These are phyloP conservation scores for Kryptolebias marmoratus DNA, from an alignment of 2,113 vertebrate genomes.

Conservation along the genomic window DNA sequence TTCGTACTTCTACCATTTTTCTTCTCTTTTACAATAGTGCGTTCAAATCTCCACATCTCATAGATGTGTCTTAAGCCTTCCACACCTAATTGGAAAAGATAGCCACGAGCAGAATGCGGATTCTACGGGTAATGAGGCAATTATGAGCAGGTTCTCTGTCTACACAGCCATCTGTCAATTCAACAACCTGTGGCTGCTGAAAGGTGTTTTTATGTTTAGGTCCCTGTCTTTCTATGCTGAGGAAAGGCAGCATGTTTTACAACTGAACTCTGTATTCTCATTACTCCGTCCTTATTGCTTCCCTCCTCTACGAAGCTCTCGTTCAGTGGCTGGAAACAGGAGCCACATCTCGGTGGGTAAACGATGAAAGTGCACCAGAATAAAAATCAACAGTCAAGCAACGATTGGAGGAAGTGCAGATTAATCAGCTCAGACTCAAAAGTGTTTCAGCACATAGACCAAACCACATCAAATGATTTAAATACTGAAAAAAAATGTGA, in stretches of 20 bases:
- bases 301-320: neutral
- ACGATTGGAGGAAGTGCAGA: neutral
- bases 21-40: slow-evolving; percentile 23
- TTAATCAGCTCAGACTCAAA: neutral
- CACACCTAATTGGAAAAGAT: slow-evolving; percentile 66
- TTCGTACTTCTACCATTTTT: slow-evolving; percentile 42
- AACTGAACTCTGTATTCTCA: slow-evolving; percentile 43
- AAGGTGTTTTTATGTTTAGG: slow-evolving; percentile 44
- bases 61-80: slow-evolving; percentile 40
- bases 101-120: slow-evolving; percentile 64
- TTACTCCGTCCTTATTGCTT: slow-evolving; percentile 24
- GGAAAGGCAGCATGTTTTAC: slow-evolving; percentile 38
- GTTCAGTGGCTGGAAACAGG: slow-evolving; percentile 6
- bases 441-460: neutral
- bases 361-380: neutral
- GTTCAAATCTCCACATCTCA: slow-evolving; percentile 41
- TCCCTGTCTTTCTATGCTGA: slow-evolving; percentile 25
- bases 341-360: neutral
- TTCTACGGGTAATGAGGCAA: slow-evolving; percentile 68
- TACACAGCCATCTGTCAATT: slow-evolving; percentile 64
- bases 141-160: slow-evolving; percentile 60
- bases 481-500: neutral
- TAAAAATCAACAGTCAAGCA: neutral
- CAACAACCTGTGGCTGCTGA: slow-evolving; percentile 73
- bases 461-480: no score